These are phyloP conservation scores for Drosophila barbarae DNA, from an alignment of 2,888 invertebrate species.

Conservation along the genomic window DNA sequence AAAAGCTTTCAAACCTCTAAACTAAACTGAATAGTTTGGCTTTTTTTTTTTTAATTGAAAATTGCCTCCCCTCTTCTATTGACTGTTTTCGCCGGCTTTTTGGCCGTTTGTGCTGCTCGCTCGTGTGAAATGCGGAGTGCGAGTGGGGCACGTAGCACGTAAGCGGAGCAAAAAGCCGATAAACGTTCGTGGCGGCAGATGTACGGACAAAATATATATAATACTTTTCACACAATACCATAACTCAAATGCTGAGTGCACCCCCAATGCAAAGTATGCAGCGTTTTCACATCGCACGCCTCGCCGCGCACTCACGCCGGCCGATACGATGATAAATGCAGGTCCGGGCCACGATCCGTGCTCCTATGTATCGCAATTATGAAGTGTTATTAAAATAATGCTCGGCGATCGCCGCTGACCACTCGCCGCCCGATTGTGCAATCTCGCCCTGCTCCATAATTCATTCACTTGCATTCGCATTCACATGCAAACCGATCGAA, in stretches of 20 bases:
- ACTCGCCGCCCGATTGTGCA: conserved; percentile 21
- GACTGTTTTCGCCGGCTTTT: conserved; percentile 14
- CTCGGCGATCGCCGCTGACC: not conserved
- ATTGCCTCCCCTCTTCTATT: not conserved
- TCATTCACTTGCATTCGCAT: conserved; percentile 22
- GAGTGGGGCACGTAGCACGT: conserved; percentile 60
- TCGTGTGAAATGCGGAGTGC: conserved; percentile 71
- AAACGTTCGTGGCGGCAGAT: conserved; percentile 29
- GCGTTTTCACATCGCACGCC: conserved; percentile 29
- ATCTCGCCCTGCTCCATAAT: conserved; percentile 15
- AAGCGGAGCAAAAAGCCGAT: conserved; percentile 47
- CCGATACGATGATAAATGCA: conserved; percentile 24
- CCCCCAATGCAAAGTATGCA: conserved; percentile 14
- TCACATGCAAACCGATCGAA: conserved; percentile 7
- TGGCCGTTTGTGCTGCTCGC: conserved; percentile 31
- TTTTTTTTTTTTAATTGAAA: not conserved
- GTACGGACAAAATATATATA: conserved; percentile 40
- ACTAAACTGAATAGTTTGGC: too few species aligned
- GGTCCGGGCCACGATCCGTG: conserved; percentile 20
- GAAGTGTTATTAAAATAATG: conserved; percentile 31
- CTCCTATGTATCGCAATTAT: conserved; percentile 27
- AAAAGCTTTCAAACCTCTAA: too few species aligned
- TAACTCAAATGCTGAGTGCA: conserved; percentile 32
- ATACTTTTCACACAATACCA: conserved; percentile 20
- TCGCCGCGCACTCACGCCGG: conserved; percentile 14